Base-by-base conservation (phyloP, 2,113 vertebrate genomes). In the Dolichallabes microphthalmus region DNA sequence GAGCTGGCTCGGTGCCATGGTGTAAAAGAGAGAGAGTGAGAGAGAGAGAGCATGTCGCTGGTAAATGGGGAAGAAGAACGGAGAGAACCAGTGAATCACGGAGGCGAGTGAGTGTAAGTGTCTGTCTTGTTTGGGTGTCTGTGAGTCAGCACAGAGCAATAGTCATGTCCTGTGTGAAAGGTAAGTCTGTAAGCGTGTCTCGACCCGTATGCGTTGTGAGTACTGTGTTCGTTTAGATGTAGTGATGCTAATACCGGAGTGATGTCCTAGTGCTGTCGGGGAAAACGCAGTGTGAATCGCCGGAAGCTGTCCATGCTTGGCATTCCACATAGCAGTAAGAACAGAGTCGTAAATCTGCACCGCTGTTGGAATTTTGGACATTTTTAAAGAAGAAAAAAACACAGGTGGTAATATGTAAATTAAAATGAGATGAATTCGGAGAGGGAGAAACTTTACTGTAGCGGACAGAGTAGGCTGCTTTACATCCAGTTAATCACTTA, bases 131-230 rank as follows among this genome's bases (percentile, higher is more conserved):
- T 61, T 73, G 86, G 81, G 27, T 60, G 66, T 57, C n/a, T 85
- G 71, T 32, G 61, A 60, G 76, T 83, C 66, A 45, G 13, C 0
- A 30, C 2, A 15, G 25, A 74, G 20, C 20, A 75, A 35, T 25
- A 71, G 79, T 14, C 75, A 96, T 96, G 96, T 95, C 94, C 91
- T 96, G 94, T 87, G 90, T 95, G 90, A 95, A 94, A 96, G 95
- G 95, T 96, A 94, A 94, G 92, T 87, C 85, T 57, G n/a, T 53
- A 63, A 17, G 35, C 71, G 69, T 84, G 77, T 80, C 22, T 84
- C 5, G 9, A 12, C 17, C 63, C n/a, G 45, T 80, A 15, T 80
- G 9, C 19, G 13, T 12, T 39, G 15, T 0, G 9, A 80, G 53
- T 32, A 7, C 12, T 61, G 25, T 75, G 73, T 50, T 75, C 50